Evolutionary conservation across 2,113 vertebrate species (phyloP).

Genomic region (Colius striatus): DNA sequence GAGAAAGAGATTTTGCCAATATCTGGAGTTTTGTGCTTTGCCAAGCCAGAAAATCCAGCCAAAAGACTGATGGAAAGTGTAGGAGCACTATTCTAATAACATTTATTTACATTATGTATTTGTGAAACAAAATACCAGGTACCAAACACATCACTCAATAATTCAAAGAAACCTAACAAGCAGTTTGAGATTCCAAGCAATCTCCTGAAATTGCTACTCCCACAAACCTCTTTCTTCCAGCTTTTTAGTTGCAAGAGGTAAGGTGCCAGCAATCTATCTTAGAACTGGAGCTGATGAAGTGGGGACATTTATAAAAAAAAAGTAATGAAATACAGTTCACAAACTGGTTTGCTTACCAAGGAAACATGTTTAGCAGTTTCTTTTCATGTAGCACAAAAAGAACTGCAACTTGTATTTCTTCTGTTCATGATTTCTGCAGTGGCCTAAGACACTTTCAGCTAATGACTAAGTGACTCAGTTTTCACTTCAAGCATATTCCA

Average conservation of each 20-base stretch:
- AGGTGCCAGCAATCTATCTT: neutral
- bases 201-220: neutral
- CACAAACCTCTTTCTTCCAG: neutral
- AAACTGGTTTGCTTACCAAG: neutral
- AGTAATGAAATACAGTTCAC: neutral
- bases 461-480: neutral
- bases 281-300: neutral
- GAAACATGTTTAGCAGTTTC: neutral
- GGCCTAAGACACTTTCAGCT: neutral
- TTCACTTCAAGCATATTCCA: neutral
- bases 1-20: neutral
- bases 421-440: neutral
- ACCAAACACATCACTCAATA: neutral
- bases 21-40: neutral
- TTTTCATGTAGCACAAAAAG: neutral
- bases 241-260: neutral
- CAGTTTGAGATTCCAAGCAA: neutral
- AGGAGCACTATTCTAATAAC: neutral
- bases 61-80: neutral
- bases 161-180: neutral
- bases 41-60: neutral
- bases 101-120: neutral
- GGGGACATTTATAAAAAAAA: neutral
- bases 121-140: neutral
- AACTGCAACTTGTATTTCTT: neutral